These are phyloP conservation scores for Eremophila alpestris DNA, from an alignment of 2,797 vertebrate genomes.

Conservation along the genomic window DNA sequence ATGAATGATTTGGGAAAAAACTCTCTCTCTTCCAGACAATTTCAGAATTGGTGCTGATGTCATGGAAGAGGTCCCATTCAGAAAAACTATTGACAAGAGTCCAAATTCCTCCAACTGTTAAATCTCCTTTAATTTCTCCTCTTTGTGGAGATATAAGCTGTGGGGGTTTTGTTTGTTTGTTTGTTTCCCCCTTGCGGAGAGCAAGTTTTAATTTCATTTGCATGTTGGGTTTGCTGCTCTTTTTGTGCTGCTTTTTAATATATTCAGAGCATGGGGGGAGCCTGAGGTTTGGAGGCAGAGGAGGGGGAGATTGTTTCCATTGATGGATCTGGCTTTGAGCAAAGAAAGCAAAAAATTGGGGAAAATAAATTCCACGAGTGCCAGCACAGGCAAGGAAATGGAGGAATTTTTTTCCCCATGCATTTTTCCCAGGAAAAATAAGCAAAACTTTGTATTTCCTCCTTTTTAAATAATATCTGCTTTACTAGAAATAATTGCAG, in stretches of 20 bases:
- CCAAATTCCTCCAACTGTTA: conserved; percentile 37
- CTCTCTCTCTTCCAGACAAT: background rate
- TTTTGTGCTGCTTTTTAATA: conserved; percentile 19
- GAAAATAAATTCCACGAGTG: background rate
- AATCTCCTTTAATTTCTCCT: conserved; percentile 45
- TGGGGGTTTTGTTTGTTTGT: conserved; percentile 55
- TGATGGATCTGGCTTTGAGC: background rate
- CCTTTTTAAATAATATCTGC: background rate
- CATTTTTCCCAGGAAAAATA: background rate
- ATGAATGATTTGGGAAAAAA: background rate
- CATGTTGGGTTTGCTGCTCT: conserved; percentile 42
- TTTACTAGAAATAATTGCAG: background rate
- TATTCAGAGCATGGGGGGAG: conserved; percentile 5
- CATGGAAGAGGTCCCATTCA: conserved; percentile 18
- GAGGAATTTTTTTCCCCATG: background rate
- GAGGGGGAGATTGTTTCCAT: background rate
- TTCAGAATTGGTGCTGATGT: background rate
- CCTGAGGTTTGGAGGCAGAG: background rate
- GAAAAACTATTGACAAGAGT: conserved; percentile 25
- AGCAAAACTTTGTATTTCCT: background rate
- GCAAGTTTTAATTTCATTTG: conserved; percentile 36
- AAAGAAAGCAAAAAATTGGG: background rate
- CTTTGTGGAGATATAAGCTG: conserved; percentile 35
- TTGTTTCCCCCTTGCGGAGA: conserved; percentile 31
- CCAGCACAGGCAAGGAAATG: background rate